Conservation (phyloP, 2,797 vertebrate genomes). For the Hipposideros larvatus region DNA sequence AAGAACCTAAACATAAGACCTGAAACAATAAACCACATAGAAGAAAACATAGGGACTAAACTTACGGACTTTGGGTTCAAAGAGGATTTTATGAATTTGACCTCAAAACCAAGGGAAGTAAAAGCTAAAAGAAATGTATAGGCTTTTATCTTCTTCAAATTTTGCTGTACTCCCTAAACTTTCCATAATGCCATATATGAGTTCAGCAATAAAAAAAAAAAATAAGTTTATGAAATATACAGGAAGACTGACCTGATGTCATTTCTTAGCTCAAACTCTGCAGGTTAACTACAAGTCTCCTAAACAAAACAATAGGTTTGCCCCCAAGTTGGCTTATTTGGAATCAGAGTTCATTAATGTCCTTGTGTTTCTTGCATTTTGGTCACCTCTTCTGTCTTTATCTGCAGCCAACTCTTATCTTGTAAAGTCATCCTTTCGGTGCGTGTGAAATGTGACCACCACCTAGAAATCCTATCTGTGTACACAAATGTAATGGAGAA, state of each 20-base stretch:
- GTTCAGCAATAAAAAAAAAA: neutral
- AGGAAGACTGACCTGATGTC: neutral
- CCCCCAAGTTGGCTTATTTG: neutral
- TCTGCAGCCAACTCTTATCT: neutral
- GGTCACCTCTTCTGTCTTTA: neutral
- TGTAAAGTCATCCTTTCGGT: neutral
- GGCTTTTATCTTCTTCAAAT: too few relatives aligned
- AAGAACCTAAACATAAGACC: too few relatives aligned
- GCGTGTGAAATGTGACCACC: neutral
- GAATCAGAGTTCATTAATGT: neutral
- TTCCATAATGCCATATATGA: too few relatives aligned
- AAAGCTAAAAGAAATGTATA: too few relatives aligned
- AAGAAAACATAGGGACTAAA: too few relatives aligned
- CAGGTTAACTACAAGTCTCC: too few relatives aligned
- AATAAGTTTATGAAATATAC: too few relatives aligned
- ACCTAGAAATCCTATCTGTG: fast-evolving
- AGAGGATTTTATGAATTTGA: too few relatives aligned
- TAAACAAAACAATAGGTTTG: neutral
- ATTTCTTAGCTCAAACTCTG: neutral
- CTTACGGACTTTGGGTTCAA: too few relatives aligned
- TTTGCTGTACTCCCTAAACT: neutral
- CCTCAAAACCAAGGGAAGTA: too few relatives aligned
- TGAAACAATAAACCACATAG: too few relatives aligned
- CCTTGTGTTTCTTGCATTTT: neutral
- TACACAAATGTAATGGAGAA: fast-evolving